Evolutionary conservation across 2,888 invertebrate species (phyloP).

Genomic region (Conops quadrifasciatus): DNA sequence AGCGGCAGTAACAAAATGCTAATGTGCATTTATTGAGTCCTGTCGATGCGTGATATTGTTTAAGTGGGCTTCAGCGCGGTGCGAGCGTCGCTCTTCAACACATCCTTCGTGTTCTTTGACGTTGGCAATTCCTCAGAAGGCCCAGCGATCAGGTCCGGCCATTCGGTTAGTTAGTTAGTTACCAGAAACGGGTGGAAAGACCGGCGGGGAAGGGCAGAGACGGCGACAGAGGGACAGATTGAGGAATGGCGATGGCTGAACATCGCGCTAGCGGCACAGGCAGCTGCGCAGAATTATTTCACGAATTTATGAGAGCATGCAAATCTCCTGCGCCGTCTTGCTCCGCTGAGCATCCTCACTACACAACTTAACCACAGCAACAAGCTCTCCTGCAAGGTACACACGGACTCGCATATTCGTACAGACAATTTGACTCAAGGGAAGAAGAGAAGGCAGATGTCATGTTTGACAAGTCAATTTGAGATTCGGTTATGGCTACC

Average conservation of each 20-base stretch:
- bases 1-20: constrained; percentile 37
- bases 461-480: constrained; percentile 22
- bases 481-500: neutral
- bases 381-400: too few relatives aligned
- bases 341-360: neutral
- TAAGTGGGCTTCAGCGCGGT: constrained; percentile 24
- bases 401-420: too few relatives aligned
- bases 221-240: neutral
- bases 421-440: too few relatives aligned
- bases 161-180: neutral
- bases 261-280: too few relatives aligned
- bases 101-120: constrained; percentile 2
- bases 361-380: too few relatives aligned
- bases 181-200: neutral
- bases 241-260: too few relatives aligned
- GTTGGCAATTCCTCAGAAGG: constrained; percentile 5
- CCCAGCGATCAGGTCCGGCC: too few relatives aligned
- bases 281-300: constrained; percentile 24
- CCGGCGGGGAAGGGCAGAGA: neutral
- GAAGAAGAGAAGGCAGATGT: neutral
- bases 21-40: constrained; percentile 39
- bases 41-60: constrained; percentile 34
- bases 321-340: constrained; percentile 2
- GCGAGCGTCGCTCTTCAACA: neutral
- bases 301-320: constrained; percentile 24